Conservation (phyloP, 1,140 invertebrate genomes). For the Danaus plexippus region DNA sequence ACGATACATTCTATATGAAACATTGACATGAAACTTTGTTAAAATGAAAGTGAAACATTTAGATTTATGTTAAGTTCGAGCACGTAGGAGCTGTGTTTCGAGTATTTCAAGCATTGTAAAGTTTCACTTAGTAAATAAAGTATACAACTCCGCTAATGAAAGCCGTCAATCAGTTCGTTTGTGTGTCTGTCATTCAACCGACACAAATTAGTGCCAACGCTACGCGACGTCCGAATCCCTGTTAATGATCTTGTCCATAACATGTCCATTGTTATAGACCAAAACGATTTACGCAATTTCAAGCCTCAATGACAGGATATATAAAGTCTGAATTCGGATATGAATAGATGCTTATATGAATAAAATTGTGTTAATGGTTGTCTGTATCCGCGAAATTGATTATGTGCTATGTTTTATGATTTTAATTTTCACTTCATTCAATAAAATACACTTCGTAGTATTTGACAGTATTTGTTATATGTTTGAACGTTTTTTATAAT, state of each 20-base stretch:
- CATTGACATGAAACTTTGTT: no score
- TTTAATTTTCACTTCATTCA: slow-evolving; percentile 18
- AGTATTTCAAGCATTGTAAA: slow-evolving; percentile 6
- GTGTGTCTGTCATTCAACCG: slow-evolving; percentile 40
- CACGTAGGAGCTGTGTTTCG: slow-evolving; percentile 1
- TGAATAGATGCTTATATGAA: no score
- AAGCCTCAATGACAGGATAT: no score
- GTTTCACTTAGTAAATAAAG: slow-evolving; percentile 31
- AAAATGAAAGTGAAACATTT: no score
- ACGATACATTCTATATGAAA: slow-evolving; percentile 8
- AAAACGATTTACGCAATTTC: no score
- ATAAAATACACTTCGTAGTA: slow-evolving; percentile 7
- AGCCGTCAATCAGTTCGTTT: slow-evolving; percentile 53
- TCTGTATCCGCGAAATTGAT: slow-evolving; percentile 19
- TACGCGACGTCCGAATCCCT: slow-evolving; percentile 34
- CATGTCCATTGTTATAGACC: slow-evolving; percentile 10
- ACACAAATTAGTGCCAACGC: slow-evolving; percentile 57
- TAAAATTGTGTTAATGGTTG: no score
- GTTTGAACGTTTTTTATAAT: no score
- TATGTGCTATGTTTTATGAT: slow-evolving; percentile 23
- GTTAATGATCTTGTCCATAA: slow-evolving; percentile 52
- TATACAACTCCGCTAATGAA: slow-evolving; percentile 45
- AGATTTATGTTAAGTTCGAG: background rate
- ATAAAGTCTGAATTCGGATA: no score
- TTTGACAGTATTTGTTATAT: no score